Evolutionary conservation across 2,113 vertebrate species (phyloP).

Genomic region (Apaloderma vittatum): DNA sequence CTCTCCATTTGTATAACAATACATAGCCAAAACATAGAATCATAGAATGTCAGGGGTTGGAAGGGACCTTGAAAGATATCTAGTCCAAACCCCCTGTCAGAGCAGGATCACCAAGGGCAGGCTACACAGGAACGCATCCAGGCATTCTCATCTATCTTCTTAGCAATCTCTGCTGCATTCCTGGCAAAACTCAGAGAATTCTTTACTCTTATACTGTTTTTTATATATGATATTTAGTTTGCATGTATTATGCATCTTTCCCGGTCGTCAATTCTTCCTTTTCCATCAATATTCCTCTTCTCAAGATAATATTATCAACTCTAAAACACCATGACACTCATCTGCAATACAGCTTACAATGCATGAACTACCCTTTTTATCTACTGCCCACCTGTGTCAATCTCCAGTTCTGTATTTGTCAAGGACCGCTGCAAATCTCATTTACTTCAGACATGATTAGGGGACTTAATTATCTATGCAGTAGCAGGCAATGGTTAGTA

Average conservation of each 20-base stretch:
- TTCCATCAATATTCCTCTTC: background rate
- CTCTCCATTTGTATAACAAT: background rate
- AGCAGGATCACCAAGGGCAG: too few species aligned
- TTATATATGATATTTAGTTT: background rate
- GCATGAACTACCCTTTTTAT: background rate
- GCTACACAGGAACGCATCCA: too few species aligned
- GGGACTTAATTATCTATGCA: background rate
- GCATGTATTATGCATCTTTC: background rate
- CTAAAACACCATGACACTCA: background rate
- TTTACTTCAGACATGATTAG: background rate
- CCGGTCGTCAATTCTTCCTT: fast-evolving
- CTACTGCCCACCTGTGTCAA: background rate
- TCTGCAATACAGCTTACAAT: fast-evolving
- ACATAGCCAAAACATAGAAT: background rate
- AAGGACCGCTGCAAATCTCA: background rate
- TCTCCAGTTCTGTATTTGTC: background rate
- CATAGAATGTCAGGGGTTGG: too few species aligned
- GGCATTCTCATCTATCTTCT: too few species aligned
- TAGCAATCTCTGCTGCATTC: too few species aligned
- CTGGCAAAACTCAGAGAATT: background rate
- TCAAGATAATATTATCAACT: background rate
- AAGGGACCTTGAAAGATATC: too few species aligned
- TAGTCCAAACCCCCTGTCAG: too few species aligned
- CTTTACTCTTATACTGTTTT: background rate
- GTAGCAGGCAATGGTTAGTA: background rate